Percentiles rank a stretch among this genome's conserved stretches.
Evolutionary conservation across 1,140 invertebrate species (phyloP).

Genomic region (Manduca sexta): DNA sequence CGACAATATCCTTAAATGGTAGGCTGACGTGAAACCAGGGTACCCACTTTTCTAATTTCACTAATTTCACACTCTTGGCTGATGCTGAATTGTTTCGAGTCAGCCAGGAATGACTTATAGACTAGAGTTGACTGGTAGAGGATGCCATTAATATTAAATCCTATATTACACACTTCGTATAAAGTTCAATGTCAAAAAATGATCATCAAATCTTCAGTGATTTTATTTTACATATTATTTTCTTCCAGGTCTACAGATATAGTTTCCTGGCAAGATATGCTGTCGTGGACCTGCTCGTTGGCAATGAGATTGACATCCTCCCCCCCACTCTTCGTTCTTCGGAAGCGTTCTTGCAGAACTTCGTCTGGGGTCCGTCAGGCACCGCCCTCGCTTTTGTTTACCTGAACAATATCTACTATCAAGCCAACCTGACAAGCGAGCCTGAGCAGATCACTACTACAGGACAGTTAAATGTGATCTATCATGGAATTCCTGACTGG

Average conservation of each 20-base stretch:
- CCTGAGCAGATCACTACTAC: slow-evolving; percentile 74
- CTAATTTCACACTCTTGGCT: no score
- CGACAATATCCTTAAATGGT: no score
- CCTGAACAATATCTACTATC: slow-evolving; percentile 86
- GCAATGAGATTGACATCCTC: slow-evolving; percentile 35
- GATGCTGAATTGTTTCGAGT: no score
- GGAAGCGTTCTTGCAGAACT: slow-evolving; percentile 76
- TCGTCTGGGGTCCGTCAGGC: slow-evolving; percentile 81
- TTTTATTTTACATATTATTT: neutral
- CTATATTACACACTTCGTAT: no score
- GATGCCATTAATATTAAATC: no score
- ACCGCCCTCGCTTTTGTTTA: slow-evolving; percentile 84
- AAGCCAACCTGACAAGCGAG: slow-evolving; percentile 61
- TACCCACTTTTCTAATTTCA: no score
- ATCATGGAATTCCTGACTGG: slow-evolving; percentile 87
- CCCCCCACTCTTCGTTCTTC: slow-evolving; percentile 32
- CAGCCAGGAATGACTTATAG: no score
- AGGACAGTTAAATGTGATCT: slow-evolving; percentile 78
- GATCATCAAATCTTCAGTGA: no score
- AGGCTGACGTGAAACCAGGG: no score
- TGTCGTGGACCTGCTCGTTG: slow-evolving; percentile 62
- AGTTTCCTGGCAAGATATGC: slow-evolving; percentile 69
- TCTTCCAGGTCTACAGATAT: slow-evolving; percentile 70
- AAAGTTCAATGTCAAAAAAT: no score
- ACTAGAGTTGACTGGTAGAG: no score